Evolutionary conservation across 2,797 vertebrate species (phyloP), one percentile per base, ranked within the genome.

Genomic region (Schizopygopsis pylzovi): DNA sequence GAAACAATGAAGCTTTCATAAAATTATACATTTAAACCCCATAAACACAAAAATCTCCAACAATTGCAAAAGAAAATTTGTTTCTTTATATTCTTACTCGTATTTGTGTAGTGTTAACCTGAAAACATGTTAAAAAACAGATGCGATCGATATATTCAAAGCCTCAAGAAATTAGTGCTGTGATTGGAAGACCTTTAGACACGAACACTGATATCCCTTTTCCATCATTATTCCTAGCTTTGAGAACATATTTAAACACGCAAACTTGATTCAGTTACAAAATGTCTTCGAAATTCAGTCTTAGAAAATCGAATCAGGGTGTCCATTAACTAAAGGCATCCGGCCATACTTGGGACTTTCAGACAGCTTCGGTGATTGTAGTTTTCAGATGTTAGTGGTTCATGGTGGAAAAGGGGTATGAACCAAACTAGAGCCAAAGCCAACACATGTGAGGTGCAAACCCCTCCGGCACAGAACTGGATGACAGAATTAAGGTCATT

Each of bases 401-500:
- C 9, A 52, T 33, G 49, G 47, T 39, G 75, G 33, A 56, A 56
- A 77, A 56, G 28, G 49, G 75, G 28, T 77, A 56, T 56, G 39
- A 73, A n/a, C 6, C 1, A 73, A 73, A 49, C 22, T 41, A 45
- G 18, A 63, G 39, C 28, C 0, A 65, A 28, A 47, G 9, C 4
- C n/a, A 67, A 63, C 22, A 80, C 6, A 45, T 2, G 20, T 63
- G 8, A 78, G 33, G 33, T 15, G 10, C 39, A 59, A 33, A 65
- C 18, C 39, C 39, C n/a, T 39, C 13, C 18, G 41, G 28, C 15
- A 80, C 41, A 65, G 41, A 80, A 45, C 78, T 33, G 39, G 75
- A 78, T n/a, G 33, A 25, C 33, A 45, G 68, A 84, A 85, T 82
- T 70, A 82, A 43, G 41, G 8, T 10, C 41, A 10, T 43, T 43